Evolutionary conservation across 2,113 vertebrate species (phyloP), one percentile per base, ranked within the genome.

Genomic region (Scomber japonicus): DNA sequence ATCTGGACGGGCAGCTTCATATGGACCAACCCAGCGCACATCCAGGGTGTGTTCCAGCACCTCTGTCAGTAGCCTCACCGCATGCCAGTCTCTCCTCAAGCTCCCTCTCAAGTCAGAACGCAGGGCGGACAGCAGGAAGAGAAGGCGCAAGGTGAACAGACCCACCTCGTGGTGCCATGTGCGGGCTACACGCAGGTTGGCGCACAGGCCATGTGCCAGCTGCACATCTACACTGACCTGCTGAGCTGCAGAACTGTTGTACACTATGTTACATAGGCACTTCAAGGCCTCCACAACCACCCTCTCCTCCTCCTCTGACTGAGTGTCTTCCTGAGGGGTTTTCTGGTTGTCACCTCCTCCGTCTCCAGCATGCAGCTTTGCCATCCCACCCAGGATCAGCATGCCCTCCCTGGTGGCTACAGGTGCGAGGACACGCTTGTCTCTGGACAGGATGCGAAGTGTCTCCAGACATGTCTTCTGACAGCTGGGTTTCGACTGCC

Each of bases 181-280:
- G 14, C 79, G 89, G 84, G 94, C 92, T 27, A 88, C 91, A 80
- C 92, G 96, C 87, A 99, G 93, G 16, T 95, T 95, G 71, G 83
- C 94, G 85, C 97, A 98, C 63, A 99, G 95, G 83, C 95, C 96
- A 7, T 94, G 90, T 12, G 95, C 96, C 81, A 99, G 94, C 71
- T 97, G 96, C 80, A 99, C 92, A 50, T 99, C 98, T 70, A 96
- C 96, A 31, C 97, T 95, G 21, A 97, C 96, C 94, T 98, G 96
- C 93, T 99, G 98, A 48, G 98, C 98, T 15, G 94, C 92, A 35
- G 95, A 90, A 71, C 98, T 99, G 89, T 99, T 99, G 93, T 96
- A 99, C 78, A 99, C 94, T 46, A 99, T 95, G 46, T 99, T 99
- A 92, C 98, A 99, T 65, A 99, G 95, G 93, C 98, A 99, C 95